Evolutionary conservation across 1,140 invertebrate genomes (phyloP).

Genomic region (Pseudomyrmex concolor): DNA sequence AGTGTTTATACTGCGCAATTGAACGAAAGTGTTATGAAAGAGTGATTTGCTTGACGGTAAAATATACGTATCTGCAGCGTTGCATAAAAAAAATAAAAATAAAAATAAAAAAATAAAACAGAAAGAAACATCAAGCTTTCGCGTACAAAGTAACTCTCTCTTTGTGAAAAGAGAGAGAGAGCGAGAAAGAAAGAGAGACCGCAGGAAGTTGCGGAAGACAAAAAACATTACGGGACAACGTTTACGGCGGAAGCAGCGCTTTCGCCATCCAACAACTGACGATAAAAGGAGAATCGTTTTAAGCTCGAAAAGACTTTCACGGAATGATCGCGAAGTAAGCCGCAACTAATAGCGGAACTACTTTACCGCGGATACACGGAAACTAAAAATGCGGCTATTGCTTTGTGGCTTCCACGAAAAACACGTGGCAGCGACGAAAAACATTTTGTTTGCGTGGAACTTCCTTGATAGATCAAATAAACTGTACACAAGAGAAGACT

Average conservation of each 20-base stretch:
- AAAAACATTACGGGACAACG: slow-evolving; percentile 47
- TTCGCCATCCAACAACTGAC: slow-evolving; percentile 40
- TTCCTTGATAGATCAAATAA: slow-evolving; percentile 10
- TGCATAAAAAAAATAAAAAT: slow-evolving; percentile 1
- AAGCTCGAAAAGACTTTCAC: slow-evolving; percentile 15
- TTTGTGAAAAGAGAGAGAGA: neutral
- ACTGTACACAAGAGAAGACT: neutral
- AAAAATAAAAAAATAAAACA: neutral
- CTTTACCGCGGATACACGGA: slow-evolving; percentile 30
- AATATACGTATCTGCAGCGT: slow-evolving; percentile 43
- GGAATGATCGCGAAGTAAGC: slow-evolving; percentile 33
- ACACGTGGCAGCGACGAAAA: slow-evolving; percentile 18
- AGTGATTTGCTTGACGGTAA: slow-evolving; percentile 14
- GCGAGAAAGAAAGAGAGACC: neutral
- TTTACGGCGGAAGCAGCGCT: slow-evolving; percentile 35
- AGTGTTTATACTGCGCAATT: neutral
- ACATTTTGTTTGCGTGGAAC: neutral
- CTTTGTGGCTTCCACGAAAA: slow-evolving; percentile 15
- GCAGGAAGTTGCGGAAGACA: slow-evolving; percentile 22
- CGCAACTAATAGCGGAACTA: slow-evolving; percentile 42
- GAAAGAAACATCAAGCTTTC: slow-evolving; percentile 3
- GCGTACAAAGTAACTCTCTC: slow-evolving; percentile 45
- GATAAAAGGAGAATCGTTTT: slow-evolving; percentile 55
- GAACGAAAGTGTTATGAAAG: neutral
- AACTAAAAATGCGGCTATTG: slow-evolving; percentile 43